Conservation (phyloP, 2,888 invertebrate genomes). For the Mechanitis messenoides region DNA sequence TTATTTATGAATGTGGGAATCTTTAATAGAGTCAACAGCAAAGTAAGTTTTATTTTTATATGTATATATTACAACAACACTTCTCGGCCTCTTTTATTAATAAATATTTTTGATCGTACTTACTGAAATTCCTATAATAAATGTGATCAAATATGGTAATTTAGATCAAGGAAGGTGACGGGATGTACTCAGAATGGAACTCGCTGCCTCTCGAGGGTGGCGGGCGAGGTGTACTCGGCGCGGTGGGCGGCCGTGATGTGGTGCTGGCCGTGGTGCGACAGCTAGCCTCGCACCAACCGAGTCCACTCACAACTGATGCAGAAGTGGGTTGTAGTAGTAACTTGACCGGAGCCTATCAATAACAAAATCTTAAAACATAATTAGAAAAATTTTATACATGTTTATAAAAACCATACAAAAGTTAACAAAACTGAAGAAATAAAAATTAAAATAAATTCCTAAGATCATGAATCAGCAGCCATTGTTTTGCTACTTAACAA, state of each 20-base stretch:
- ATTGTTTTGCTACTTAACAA: no score
- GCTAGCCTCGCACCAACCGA: conserved; percentile 89
- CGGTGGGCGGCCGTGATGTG: conserved; percentile 89
- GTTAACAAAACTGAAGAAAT: no score
- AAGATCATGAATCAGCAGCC: no score
- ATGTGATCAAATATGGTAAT: not conserved
- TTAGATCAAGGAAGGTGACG: conserved; percentile 79
- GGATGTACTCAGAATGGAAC: conserved; percentile 92
- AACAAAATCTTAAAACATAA: no score
- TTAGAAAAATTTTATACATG: no score
- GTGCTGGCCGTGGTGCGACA: conserved; percentile 88
- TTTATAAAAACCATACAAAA: no score
- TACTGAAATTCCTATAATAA: not conserved
- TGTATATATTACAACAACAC: conserved; percentile 4
- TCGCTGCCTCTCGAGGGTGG: conserved; percentile 84
- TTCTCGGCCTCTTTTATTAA: no score
- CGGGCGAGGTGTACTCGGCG: conserved; percentile 85
- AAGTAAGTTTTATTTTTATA: conserved; percentile 68
- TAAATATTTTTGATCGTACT: no score
- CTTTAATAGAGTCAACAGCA: conserved; percentile 87
- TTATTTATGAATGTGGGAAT: conserved; percentile 87
- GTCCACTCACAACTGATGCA: conserved; percentile 87
- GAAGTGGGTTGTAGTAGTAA: conserved; percentile 76
- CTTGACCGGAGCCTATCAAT: not conserved
- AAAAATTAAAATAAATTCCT: no score